Conservation (phyloP, 2,113 vertebrate species). For the Ammodytes dubius region DNA sequence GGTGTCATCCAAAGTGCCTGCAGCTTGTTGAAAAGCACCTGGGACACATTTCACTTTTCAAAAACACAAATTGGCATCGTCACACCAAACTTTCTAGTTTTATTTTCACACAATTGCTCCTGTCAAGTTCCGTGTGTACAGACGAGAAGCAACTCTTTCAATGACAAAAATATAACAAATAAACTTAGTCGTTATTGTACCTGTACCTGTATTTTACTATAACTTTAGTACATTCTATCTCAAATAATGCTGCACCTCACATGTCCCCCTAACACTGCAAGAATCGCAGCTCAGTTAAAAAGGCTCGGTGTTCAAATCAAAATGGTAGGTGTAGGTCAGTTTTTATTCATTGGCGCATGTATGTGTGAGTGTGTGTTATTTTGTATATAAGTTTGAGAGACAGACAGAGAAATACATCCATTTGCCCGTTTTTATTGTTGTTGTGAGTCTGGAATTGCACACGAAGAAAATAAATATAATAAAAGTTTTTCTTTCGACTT, state of each 20-base stretch:
- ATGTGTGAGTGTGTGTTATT: not conserved
- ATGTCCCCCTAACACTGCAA: not conserved
- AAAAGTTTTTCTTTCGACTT: slow-evolving; percentile 16
- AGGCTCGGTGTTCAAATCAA: not conserved
- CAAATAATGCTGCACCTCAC: not conserved
- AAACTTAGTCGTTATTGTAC: not conserved
- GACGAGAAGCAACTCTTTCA: not conserved
- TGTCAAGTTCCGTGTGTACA: not conserved
- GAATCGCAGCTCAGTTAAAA: not conserved
- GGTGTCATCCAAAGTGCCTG: slow-evolving; percentile 9
- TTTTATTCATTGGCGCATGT: slow-evolving; percentile 20
- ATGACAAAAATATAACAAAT: not conserved
- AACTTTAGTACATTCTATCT: not conserved
- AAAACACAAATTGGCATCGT: not conserved
- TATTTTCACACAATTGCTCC: not conserved
- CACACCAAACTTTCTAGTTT: not conserved
- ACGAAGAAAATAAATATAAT: slow-evolving; percentile 41
- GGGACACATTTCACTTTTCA: not conserved
- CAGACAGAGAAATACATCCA: not conserved
- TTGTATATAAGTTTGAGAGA: not conserved
- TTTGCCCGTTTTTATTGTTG: not conserved
- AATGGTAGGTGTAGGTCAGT: not conserved
- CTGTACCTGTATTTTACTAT: not conserved
- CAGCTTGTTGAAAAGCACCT: not conserved
- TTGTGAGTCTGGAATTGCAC: not conserved